phyloP scores from a whole-genome alignment of 2,797 vertebrate species.

The Premnoplex brunnescens region DNA sequence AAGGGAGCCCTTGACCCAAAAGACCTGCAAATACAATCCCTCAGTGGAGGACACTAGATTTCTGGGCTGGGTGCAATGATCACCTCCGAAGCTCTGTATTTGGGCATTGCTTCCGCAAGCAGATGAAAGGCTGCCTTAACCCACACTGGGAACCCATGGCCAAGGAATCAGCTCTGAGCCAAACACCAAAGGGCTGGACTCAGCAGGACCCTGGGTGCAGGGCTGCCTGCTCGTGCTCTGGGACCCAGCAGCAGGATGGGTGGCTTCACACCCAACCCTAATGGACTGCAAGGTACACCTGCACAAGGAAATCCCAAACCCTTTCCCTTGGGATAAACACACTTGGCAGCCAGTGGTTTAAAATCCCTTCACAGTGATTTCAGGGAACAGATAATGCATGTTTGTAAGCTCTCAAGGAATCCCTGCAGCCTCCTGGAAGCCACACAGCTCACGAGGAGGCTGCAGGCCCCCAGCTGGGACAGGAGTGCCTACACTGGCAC shows the following conservation, averaged over 20 bases:
- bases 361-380: background rate
- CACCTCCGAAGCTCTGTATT: background rate
- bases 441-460: background rate
- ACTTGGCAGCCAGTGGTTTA: background rate
- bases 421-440: background rate
- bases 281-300: rapidly evolving
- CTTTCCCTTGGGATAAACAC: background rate
- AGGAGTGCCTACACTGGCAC: background rate
- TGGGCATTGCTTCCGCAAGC: background rate
- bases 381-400: background rate
- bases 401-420: background rate
- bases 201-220: too few relatives aligned
- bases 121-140: background rate
- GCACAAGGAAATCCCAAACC: background rate
- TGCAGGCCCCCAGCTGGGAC: background rate
- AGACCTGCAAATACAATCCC: background rate
- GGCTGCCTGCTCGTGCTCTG: background rate
- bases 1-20: background rate
- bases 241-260: background rate
- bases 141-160: background rate
- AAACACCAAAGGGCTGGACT: rapidly evolving
- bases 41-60: rapidly evolving
- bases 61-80: background rate
- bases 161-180: rapidly evolving
- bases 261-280: background rate